Conservation (phyloP, 2,113 vertebrate genomes). For the western clawed frog (Xenopus tropicalis) region DNA sequence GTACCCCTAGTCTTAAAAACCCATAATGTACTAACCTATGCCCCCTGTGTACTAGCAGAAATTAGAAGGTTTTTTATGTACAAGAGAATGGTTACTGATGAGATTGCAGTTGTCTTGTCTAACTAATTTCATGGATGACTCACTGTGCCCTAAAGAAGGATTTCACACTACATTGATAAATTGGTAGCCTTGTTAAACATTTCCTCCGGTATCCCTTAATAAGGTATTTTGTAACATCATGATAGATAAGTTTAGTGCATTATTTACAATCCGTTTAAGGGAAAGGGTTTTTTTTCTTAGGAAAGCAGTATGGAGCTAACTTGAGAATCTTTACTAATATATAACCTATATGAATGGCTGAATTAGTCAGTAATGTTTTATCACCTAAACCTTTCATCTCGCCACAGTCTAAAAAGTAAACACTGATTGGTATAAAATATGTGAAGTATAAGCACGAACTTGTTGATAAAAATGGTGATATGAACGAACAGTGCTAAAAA, state of each 20-base stretch:
- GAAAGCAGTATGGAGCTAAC: neutral
- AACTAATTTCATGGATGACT: slow-evolving; percentile 21
- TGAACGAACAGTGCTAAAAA: too few species aligned
- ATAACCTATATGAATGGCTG: slow-evolving; percentile 6
- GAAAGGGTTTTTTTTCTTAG: neutral
- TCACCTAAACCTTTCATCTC: slow-evolving; percentile 7
- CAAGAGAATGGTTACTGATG: too few species aligned
- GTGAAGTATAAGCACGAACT: too few species aligned
- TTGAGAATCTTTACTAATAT: slow-evolving; percentile 9
- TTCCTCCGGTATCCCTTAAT: slow-evolving; percentile 16
- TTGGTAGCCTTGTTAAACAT: slow-evolving; percentile 24
- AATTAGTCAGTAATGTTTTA: neutral
- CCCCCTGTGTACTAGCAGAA: too few species aligned
- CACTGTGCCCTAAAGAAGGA: neutral
- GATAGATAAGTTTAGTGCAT: neutral
- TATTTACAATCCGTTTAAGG: neutral
- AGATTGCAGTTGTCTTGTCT: neutral
- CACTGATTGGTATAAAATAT: slow-evolving; percentile 4
- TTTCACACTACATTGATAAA: slow-evolving; percentile 12
- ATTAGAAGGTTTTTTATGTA: too few species aligned
- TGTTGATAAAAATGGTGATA: too few species aligned
- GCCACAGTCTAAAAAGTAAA: slow-evolving; percentile 4
- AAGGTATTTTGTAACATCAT: neutral
- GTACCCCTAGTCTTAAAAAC: too few species aligned
- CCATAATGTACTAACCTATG: too few species aligned